Percentiles rank a stretch among this genome's conserved stretches.
Evolutionary conservation across 2,113 vertebrate genomes (phyloP).

Genomic region (Pelusios castaneus): DNA sequence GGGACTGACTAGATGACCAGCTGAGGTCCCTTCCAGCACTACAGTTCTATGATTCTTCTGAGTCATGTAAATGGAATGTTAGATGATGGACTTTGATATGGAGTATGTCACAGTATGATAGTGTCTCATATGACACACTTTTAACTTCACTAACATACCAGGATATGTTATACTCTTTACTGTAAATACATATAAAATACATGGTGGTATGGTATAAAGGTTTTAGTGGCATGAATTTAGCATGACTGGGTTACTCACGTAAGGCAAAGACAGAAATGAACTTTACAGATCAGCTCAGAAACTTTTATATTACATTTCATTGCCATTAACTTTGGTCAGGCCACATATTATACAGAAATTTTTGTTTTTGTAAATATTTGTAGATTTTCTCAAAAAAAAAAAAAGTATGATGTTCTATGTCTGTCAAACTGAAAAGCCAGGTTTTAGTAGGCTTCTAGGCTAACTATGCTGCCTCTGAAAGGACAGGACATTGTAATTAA

Average conservation of each 20-base stretch:
- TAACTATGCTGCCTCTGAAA: background rate
- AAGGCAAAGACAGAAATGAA: background rate
- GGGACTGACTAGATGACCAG: no score
- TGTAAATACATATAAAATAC: background rate
- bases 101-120: background rate
- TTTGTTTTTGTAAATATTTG: fast-evolving
- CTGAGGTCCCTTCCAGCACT: background rate
- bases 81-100: background rate
- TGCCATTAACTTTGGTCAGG: background rate
- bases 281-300: background rate
- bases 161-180: background rate
- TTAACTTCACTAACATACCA: background rate
- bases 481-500: background rate
- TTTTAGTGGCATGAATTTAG: background rate
- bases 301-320: background rate
- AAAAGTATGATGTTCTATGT: fast-evolving
- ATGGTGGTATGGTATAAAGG: background rate
- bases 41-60: background rate
- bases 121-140: background rate
- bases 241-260: background rate
- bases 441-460: fast-evolving
- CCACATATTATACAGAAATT: background rate
- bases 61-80: background rate
- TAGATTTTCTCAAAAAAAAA: background rate
- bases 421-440: background rate